Evolutionary conservation across 2,888 invertebrate species (phyloP).

Genomic region (Meiosimyza platycephala): DNA sequence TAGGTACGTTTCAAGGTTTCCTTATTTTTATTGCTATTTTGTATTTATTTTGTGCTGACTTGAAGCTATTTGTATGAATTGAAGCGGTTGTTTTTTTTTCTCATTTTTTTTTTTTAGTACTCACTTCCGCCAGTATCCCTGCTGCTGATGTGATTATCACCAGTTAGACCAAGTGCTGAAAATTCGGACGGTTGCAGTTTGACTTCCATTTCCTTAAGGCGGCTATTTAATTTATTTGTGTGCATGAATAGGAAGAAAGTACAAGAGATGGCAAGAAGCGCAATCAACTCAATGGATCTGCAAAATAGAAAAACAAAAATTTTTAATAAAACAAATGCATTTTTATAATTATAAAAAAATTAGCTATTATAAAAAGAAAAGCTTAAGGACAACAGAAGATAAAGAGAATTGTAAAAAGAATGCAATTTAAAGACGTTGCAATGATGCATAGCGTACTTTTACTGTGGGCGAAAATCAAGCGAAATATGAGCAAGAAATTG

Average conservation of each 20-base stretch:
- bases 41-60: not conserved
- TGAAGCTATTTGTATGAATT: not conserved
- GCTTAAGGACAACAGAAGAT: too few species aligned
- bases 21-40: too few species aligned
- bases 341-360: too few species aligned
- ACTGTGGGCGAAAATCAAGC: too few species aligned
- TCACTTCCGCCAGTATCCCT: conserved; percentile 63
- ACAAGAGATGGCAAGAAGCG: conserved; percentile 83
- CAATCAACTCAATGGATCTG: conserved; percentile 87
- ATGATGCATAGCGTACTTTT: too few species aligned
- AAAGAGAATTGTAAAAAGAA: too few species aligned
- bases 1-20: too few species aligned
- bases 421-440: too few species aligned
- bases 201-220: conserved; percentile 84
- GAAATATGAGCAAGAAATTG: too few species aligned
- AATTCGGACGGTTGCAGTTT: conserved; percentile 76
- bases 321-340: too few species aligned
- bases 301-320: conserved; percentile 52
- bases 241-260: conserved; percentile 87
- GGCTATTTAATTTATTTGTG: conserved; percentile 83
- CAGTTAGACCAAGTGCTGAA: conserved; percentile 66
- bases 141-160: conserved; percentile 62
- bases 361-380: too few species aligned
- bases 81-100: not conserved
- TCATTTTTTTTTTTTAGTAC: conserved; percentile 45